These are phyloP conservation scores for Tromatobia lineatoria DNA, from an alignment of 2,888 invertebrate species.

Conservation along the genomic window DNA sequence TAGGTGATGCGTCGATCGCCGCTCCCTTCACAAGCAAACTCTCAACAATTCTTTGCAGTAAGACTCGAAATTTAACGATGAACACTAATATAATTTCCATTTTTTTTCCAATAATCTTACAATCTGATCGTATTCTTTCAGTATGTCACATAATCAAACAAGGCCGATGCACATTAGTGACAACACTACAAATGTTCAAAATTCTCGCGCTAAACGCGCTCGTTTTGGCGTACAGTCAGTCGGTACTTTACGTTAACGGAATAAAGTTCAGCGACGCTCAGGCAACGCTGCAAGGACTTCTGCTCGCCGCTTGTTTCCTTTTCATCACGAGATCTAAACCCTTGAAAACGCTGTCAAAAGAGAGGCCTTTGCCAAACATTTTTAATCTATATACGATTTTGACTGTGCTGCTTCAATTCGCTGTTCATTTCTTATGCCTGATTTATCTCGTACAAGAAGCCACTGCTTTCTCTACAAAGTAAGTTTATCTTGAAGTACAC, in stretches of 20 bases:
- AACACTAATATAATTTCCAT: neutral
- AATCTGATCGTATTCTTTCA: constrained; percentile 82
- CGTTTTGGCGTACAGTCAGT: constrained; percentile 99
- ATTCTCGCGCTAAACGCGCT: constrained; percentile 99
- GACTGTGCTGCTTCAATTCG: constrained; percentile 97
- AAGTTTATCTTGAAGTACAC: constrained; percentile 22
- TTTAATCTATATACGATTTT: constrained; percentile 99
- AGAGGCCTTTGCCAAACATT: constrained; percentile 98
- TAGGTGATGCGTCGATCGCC: constrained; percentile 99
- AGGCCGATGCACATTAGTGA: constrained; percentile 99
- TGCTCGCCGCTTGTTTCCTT: constrained; percentile 98
- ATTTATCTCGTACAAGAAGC: constrained; percentile 96
- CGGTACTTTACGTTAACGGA: constrained; percentile 98
- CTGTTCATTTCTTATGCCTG: constrained; percentile 96
- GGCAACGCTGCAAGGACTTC: constrained; percentile 98
- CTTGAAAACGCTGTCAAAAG: constrained; percentile 95
- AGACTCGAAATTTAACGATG: constrained; percentile 82
- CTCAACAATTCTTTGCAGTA: constrained; percentile 97
- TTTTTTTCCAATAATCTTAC: neutral
- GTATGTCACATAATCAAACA: constrained; percentile 99
- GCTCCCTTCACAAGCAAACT: constrained; percentile 99
- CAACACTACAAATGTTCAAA: constrained; percentile 99
- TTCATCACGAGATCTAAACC: constrained; percentile 99
- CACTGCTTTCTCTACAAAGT: constrained; percentile 81
- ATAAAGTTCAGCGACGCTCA: constrained; percentile 99